Evolutionary conservation across 2,888 invertebrate species (phyloP), one percentile per base, ranked within the genome.

Genomic region (Psylliodes chrysocephalus): DNA sequence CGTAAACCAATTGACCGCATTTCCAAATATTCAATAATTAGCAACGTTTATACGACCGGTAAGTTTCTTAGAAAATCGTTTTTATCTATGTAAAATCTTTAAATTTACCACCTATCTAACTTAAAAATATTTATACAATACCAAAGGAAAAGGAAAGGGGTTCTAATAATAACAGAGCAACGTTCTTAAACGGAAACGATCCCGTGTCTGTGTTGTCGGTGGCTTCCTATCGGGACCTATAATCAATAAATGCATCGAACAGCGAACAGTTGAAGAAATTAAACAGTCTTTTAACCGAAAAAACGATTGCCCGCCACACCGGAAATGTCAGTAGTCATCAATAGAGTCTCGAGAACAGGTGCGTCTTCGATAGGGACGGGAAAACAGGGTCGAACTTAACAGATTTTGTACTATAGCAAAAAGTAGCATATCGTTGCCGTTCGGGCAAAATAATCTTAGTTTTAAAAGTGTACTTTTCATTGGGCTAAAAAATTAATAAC

Each of bases 281-380:
- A 71, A 71, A 71, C 68, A 70, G 71, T 71, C 67, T 71, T 70
- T 69, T 61, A 71, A 68, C 69, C 70, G 69, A 71, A 73, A n/a
- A 73, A 69, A 49, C 64, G 64, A 25, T 49, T 30, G 51, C 51
- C 64, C 64, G 63, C 62, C 64, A 47, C 53, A 69, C 73, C 68
- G 73, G 73, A 73, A 72, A 73, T 64, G 72, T 73, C 73, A 73
- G 70, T 64, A 68, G 67, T 71, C 71, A 69, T 72, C 73, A 73
- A 73, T 73, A 72, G 67, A 56, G 55, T 60, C 49, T 47, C 54
- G 46, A 42, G 64, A 71, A 73, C 72, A 72, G 72, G 73, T 72
- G 73, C 66, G 66, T 64, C 30, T 59, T 52, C 40, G 59, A 63
- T 54, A 52, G 54, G 44, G 47, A 54, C 57, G 49, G 44, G 22